Evolutionary conservation across 2,797 vertebrate genomes (phyloP), one percentile per base, ranked within the genome.

Genomic region (Ptychobarbus kaznakovi): DNA sequence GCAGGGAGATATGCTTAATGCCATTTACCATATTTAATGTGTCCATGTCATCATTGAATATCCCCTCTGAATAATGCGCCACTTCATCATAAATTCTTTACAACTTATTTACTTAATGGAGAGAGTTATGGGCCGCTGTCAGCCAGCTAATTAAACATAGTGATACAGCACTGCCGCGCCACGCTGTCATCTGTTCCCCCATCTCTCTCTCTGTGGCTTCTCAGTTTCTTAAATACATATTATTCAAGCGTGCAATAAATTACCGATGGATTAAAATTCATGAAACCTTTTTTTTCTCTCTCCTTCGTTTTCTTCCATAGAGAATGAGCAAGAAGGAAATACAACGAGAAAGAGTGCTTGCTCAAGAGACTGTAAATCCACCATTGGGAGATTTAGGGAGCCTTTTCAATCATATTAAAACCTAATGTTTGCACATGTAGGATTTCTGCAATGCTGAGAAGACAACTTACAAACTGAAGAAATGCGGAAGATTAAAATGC

Each of bases 61-160:
- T 95, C 94, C 95, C 94, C 94, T 95, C 95, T 94, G 95, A 97
- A 97, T 98, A 97, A 97, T 97, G 96, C 96, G 96, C 95, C 96
- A 96, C 97, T 97, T 96, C 94, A 95, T 97, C 97, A 99, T 99
- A 98, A 97, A 97, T 97, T 97, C 96, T 96, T 97, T 97, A 96
- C 95, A 97, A 96, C 94, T 90, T 97, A 97, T 98, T 99, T 97
- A 97, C 97, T 97, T 98, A 99, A 98, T 97, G 95, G 96, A 95
- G 96, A 98, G 96, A 99, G 95, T 97, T 97, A 98, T 96, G 94
- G 95, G 92, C 93, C 76, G 92, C 96, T 98, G 97, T 97, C 97
- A 96, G 90, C 93, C 90, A 86, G 94, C 94, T 96, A 96, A 97
- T 97, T 97, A 96, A 96, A 96, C 93, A 95, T 93, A 96, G 96